These are phyloP conservation scores for Etia nguti DNA, from an alignment of 2,113 vertebrate genomes.

Conservation along the genomic window DNA sequence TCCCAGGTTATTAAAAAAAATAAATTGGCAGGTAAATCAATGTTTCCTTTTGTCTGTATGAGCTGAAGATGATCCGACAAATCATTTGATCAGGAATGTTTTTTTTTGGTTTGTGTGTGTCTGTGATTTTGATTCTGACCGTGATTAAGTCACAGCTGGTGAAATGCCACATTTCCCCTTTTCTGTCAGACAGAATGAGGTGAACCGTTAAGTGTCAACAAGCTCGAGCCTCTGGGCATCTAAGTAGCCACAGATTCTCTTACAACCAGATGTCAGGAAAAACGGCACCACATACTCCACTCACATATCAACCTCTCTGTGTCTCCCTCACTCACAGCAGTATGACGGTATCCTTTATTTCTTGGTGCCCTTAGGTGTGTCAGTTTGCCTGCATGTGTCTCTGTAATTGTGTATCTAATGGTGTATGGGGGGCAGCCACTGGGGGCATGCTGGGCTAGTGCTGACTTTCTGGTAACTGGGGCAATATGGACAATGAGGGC, in stretches of 20 bases:
- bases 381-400: background rate
- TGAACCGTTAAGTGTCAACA: slow-evolving; percentile 29
- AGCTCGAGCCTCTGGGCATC: slow-evolving; percentile 30
- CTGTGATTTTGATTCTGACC: background rate
- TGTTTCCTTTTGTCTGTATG: background rate
- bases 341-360: slow-evolving; percentile 21
- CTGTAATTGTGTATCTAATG: background rate
- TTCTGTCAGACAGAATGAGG: slow-evolving; percentile 28
- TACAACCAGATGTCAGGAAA: slow-evolving; percentile 72
- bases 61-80: background rate
- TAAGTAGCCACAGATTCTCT: slow-evolving; percentile 62
- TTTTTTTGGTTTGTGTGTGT: background rate
- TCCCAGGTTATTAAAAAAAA: background rate
- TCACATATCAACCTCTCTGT: slow-evolving; percentile 20
- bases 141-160: slow-evolving; percentile 9
- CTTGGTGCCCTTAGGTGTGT: slow-evolving; percentile 27
- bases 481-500: background rate
- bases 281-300: slow-evolving; percentile 21
- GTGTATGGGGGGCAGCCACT: background rate
- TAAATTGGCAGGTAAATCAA: background rate
- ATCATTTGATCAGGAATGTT: background rate
- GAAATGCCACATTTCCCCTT: slow-evolving; percentile 6
- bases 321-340: slow-evolving; percentile 12
- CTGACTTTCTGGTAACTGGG: slow-evolving; percentile 37
- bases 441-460: slow-evolving; percentile 26